Percentiles rank a stretch among this genome's conserved stretches.
These are phyloP conservation scores for Xiphophorus birchmanni DNA, from an alignment of 2,797 vertebrate species.

Conservation along the genomic window DNA sequence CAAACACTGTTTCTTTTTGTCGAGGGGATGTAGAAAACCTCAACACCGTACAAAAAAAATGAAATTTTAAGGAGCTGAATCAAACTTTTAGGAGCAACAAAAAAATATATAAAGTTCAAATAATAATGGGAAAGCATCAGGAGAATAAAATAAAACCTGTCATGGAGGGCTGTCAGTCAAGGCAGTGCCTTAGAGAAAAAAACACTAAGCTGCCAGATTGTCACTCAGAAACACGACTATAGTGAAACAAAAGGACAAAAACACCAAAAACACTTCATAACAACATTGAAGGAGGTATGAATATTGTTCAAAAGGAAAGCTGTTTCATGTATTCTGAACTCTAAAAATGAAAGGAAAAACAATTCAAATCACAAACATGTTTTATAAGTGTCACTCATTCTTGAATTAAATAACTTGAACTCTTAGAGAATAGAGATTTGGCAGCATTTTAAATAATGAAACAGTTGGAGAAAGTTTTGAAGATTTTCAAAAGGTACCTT, in stretches of 20 bases:
- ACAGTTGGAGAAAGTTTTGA: background rate
- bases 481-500: background rate
- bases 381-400: constrained; percentile 5
- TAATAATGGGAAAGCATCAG: constrained; percentile 7
- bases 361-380: background rate
- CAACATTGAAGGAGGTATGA: background rate
- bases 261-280: background rate
- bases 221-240: background rate
- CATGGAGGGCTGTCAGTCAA: constrained; percentile 50
- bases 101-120: constrained; percentile 43
- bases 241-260: background rate
- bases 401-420: background rate
- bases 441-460: background rate
- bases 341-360: background rate
- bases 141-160: constrained; percentile 4
- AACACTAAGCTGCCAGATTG: constrained; percentile 1
- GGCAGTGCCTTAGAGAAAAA: constrained; percentile 11
- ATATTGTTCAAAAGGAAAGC: background rate
- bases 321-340: background rate
- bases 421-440: background rate
- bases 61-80: constrained; percentile 32
- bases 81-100: constrained; percentile 44
- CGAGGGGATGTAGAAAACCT: constrained; percentile 30
- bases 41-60: background rate
- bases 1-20: constrained; percentile 11